Conservation (phyloP, 2,888 invertebrate genomes). For the Magallana nippona region DNA sequence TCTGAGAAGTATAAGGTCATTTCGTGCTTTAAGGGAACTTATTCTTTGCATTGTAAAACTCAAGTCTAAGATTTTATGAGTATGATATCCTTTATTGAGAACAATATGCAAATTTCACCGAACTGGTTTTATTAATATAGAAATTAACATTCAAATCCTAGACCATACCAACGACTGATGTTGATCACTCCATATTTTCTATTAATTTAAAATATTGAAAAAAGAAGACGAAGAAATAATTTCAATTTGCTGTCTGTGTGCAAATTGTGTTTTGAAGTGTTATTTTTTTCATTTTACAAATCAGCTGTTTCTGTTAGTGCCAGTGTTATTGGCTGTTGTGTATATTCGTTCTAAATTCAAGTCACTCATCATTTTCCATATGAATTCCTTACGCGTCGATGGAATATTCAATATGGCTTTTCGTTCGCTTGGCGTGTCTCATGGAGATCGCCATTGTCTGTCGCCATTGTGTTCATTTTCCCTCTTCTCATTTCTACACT, state of each 20-base stretch:
- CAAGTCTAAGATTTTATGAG: too few species aligned
- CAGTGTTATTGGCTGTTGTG: not conserved
- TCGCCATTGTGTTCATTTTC: conserved; percentile 42
- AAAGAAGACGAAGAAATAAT: not conserved
- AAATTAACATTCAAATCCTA: too few species aligned
- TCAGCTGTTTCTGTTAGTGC: not conserved
- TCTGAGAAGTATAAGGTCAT: too few species aligned
- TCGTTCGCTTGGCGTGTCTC: conserved; percentile 45
- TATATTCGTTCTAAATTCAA: not conserved
- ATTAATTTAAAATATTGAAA: too few species aligned
- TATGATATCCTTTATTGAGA: too few species aligned
- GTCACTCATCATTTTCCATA: conserved; percentile 37
- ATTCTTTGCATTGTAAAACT: too few species aligned
- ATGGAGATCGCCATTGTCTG: conserved; percentile 46
- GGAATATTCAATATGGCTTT: conserved; percentile 50
- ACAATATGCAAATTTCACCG: too few species aligned
- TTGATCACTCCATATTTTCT: too few species aligned
- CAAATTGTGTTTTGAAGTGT: too few species aligned
- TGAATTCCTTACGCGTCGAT: conserved; percentile 45
- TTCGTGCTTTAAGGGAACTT: too few species aligned
- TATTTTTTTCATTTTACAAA: not conserved
- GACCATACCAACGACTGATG: too few species aligned
- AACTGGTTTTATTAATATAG: too few species aligned
- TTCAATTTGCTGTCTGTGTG: not conserved
- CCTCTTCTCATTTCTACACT: conserved; percentile 48